Evolutionary conservation across 1,140 invertebrate species (phyloP), one percentile per base, ranked within the genome.

Genomic region (Ceratina calcarata): DNA sequence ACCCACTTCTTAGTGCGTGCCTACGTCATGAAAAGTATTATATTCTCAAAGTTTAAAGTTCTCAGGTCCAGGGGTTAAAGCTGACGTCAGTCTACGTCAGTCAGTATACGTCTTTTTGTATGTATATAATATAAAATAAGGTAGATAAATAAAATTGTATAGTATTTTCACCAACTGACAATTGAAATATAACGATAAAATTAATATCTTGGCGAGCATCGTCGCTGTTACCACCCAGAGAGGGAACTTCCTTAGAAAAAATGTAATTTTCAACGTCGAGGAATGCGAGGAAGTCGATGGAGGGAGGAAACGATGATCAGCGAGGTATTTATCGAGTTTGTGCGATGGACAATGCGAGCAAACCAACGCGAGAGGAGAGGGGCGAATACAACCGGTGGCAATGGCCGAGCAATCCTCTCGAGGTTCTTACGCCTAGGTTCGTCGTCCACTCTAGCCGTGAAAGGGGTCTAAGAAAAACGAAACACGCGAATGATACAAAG

Each of bases 201-300:
- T 45, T 45, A 10, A 45, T 37, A 55, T 69, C 10, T 55, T 20
- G 67, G 51, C 4, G 55, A 8, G 12, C 10, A 4, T 15, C 49
- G 65, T 62, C 24, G 24, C n/a, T 22, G 53, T 55, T 55, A 55
- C 53, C 1, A 55, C 3, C 6, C 6, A 45, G 37, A 45, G 27
- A 45, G 37, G 6, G 7, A 45, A 10, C 55, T 57, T 2, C 15
- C n/a, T 57, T n/a, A 45, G 71, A 69, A 78, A 69, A 69, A 73
- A 83, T 84, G 72, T 64, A 78, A 84, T 84, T 79, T 83, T 74
- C 65, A 69, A 65, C 55, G 66, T 15, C 22, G 27, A 60, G 12
- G 20, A 80, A 83, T 74, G 37, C 24, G 51, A 73, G n/a, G 73
- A 62, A 65, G 62, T 51, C 49, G 72, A 20, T 20, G 24, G 70